Evolutionary conservation across 1,140 invertebrate species (phyloP).

Genomic region (Aphaenogaster floridana): DNA sequence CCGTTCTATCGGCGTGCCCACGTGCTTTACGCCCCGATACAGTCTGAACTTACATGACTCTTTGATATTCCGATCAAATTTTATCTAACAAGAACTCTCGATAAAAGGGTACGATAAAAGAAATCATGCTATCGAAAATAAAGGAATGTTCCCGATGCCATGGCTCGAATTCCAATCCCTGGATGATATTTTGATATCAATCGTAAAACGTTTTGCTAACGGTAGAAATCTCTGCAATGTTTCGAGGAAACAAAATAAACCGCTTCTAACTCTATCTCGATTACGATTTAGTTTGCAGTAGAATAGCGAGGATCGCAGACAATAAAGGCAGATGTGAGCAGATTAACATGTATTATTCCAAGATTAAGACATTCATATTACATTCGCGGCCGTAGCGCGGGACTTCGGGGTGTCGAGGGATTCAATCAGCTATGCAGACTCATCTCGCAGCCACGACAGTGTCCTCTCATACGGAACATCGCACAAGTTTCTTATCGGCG

Average conservation of each 20-base stretch:
- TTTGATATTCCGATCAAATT: background rate
- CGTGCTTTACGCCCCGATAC: background rate
- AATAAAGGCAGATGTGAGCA: background rate
- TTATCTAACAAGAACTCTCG: background rate
- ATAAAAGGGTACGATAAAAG: background rate
- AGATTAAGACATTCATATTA: constrained; percentile 14
- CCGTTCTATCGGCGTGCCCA: background rate
- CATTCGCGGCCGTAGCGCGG: background rate
- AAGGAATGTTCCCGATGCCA: background rate
- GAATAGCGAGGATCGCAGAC: background rate
- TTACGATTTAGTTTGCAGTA: background rate
- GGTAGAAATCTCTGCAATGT: background rate
- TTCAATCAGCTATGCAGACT: constrained; percentile 32
- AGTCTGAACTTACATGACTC: background rate
- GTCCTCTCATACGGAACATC: constrained; percentile 43
- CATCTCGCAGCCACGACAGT: constrained; percentile 1
- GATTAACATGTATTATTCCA: background rate
- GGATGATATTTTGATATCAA: background rate
- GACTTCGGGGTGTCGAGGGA: constrained; percentile 5
- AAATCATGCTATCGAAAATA: background rate
- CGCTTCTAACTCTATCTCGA: background rate
- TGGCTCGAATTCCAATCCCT: background rate
- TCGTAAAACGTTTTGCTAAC: background rate
- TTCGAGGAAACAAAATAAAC: background rate
- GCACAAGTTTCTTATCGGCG: constrained; percentile 25